Conservation (phyloP, 2,888 invertebrate species). For the Parnassius orleans region DNA sequence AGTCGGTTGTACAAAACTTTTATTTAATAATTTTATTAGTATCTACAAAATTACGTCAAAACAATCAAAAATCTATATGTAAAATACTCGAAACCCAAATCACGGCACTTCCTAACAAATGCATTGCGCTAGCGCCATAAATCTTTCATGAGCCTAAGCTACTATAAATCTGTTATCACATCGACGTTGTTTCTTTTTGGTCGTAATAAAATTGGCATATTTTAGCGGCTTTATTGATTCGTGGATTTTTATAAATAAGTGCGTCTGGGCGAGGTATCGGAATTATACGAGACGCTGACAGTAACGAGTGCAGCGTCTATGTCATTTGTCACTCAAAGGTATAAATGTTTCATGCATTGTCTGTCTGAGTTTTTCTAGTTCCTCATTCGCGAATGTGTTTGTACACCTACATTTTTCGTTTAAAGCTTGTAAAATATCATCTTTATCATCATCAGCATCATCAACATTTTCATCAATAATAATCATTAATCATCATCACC, state of each 20-base stretch:
- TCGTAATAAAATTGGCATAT: constrained; percentile 53
- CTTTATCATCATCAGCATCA: too few species aligned
- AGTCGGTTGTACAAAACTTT: too few species aligned
- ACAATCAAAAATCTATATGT: too few species aligned
- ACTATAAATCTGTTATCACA: constrained; percentile 54
- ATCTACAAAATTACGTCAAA: too few species aligned
- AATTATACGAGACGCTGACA: constrained; percentile 56
- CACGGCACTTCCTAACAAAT: constrained; percentile 37
- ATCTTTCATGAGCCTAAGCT: constrained; percentile 52
- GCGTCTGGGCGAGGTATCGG: constrained; percentile 33
- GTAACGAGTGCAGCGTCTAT: constrained; percentile 62
- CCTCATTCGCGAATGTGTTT: background rate
- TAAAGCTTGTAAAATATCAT: too few species aligned
- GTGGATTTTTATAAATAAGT: constrained; percentile 47
- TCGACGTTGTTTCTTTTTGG: constrained; percentile 42
- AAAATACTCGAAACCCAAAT: background rate
- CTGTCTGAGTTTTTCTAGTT: constrained; percentile 26
- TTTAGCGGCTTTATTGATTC: constrained; percentile 48
- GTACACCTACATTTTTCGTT: too few species aligned
- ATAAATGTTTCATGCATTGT: constrained; percentile 56
- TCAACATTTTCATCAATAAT: too few species aligned
- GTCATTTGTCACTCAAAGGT: constrained; percentile 61
- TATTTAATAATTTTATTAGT: too few species aligned
- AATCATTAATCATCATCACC: too few species aligned
- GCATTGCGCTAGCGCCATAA: constrained; percentile 49